Base-by-base conservation (phyloP, 2,888 invertebrate species). In the Amphimallon solstitiale region DNA sequence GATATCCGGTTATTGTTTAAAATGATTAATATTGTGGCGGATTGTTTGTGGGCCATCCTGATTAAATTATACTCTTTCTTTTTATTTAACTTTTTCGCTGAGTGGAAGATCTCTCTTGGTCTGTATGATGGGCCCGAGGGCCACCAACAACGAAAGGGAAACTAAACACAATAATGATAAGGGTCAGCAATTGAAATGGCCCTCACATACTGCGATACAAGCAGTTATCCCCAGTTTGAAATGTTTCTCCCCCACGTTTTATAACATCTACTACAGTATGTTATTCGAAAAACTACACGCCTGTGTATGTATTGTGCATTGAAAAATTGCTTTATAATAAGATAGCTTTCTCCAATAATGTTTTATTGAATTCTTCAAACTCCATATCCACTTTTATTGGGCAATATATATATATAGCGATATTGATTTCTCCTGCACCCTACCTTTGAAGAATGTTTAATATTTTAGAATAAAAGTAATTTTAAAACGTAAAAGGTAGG, bases 121-220 rank as follows among this genome's bases (percentile, higher is more conserved):
- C 61, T 63, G 61, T 63, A 62, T 61, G 64, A 63, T 63, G 56
- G 52, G 48, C 66, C 68, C 65, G 21, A 35, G 40, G 68, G 67
- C 63, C 60, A 34, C 17, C 37, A 65, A 66, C 45, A 66, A 66
- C n/a, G 68, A 67, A 66, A 70, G 73, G 74, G 74, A 72, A 68
- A 72, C 71, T 68, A 74, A 77, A 77, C 76, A 75, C 76, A 77
- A 77, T 79, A 79, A 78, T 77, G 77, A 79, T 77, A 75, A 78
- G 77, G 79, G 77, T 77, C 76, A 74, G 62, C n/a, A 75, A 77
- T 77, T 77, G 76, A 75, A 77, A 78, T 75, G 74, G 72, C 76
- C 75, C 77, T 74, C 76, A 72, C 77, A 70, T 73, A 70, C 63
- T 63, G 67, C 70, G 69, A 72, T 63, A 71, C 71, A 72, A 69